Evolutionary conservation across 2,888 invertebrate genomes (phyloP), one percentile per base, ranked within the genome.

Genomic region (Atrina japonica): DNA sequence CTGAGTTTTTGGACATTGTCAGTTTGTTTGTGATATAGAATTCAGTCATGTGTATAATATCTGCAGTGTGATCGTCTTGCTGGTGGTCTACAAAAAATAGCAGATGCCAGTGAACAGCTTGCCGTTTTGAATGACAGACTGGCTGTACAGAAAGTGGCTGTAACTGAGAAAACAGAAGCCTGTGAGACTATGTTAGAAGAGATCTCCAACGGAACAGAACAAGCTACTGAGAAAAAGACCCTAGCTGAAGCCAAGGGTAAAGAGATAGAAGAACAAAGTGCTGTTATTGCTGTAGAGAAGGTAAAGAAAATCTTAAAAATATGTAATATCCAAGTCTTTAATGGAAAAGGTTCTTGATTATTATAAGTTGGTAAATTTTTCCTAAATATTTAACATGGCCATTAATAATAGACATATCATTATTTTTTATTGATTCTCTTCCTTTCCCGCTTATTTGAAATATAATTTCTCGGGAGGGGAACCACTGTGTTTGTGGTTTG

Each of bases 61-160:
- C 70, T 88, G 11, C 83, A 94, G 93, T 95, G 95, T 86, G 93
- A 95, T 78, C 92, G 95, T 70, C 90, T 95, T 18, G 92, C 92
- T 58, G 94, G 94, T 27, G 95, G 95, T 35, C 89, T 96, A 77
- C 92, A 93, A n/a, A 96, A 96, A 92, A 96, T 97, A 64, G 95
- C 94, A 40, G 97, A 97, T 87, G 97, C 97, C 0, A 95, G 95
- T 67, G 93, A 93, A 1, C 95, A 96, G 87, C 91, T 97, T 35
- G 94, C 94, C 59, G 94, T 95, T 49, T 91, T 97, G 27, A 96
- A 97, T 81, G 93, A 93, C 16, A 94, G 95, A 83, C 92, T 97
- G 27, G 96, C 94, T 0, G 93, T 94, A 29, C 97, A 97, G 89
- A 95, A 95, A 86, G 93, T 95, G 0, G 94, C 95, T 68, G 96